phyloP scores from a whole-genome alignment of 2,797 vertebrate species.

The Parambassis ranga region DNA sequence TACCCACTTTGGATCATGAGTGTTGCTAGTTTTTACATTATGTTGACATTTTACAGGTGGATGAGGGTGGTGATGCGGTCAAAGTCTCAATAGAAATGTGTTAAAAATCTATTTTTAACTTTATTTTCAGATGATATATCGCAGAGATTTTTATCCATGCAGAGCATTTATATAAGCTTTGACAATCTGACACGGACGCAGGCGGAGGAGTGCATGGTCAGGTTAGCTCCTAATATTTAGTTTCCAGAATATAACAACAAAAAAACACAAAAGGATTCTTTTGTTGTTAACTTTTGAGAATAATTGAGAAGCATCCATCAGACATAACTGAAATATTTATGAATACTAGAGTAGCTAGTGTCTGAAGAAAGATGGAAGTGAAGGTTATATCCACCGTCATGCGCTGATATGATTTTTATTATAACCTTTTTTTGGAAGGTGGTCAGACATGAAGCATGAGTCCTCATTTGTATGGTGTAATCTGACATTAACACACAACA shows the following conservation, averaged over 20 bases:
- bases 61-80: background rate
- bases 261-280: slow-evolving; percentile 23
- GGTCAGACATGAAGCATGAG: slow-evolving; percentile 27
- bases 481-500: slow-evolving; percentile 16
- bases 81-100: background rate
- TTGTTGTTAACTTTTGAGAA: slow-evolving; percentile 42
- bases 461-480: slow-evolving; percentile 19
- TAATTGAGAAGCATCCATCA: background rate
- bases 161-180: slow-evolving; percentile 68
- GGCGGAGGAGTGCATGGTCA: background rate
- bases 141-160: slow-evolving; percentile 46
- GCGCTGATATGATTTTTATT: too few relatives aligned
- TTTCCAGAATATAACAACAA: background rate
- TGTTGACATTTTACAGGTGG: background rate
- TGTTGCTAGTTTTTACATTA: background rate
- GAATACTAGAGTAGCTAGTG: slow-evolving; percentile 22
- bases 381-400: slow-evolving; percentile 23
- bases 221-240: background rate
- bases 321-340: slow-evolving; percentile 19
- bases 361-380: slow-evolving; percentile 19
- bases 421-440: too few relatives aligned
- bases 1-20: background rate
- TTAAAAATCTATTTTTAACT: slow-evolving; percentile 36
- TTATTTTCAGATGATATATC: slow-evolving; percentile 44
- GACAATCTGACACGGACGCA: slow-evolving; percentile 66